Conservation (phyloP, 2,113 vertebrate genomes). For the Tragelaphus strepsiceros region DNA sequence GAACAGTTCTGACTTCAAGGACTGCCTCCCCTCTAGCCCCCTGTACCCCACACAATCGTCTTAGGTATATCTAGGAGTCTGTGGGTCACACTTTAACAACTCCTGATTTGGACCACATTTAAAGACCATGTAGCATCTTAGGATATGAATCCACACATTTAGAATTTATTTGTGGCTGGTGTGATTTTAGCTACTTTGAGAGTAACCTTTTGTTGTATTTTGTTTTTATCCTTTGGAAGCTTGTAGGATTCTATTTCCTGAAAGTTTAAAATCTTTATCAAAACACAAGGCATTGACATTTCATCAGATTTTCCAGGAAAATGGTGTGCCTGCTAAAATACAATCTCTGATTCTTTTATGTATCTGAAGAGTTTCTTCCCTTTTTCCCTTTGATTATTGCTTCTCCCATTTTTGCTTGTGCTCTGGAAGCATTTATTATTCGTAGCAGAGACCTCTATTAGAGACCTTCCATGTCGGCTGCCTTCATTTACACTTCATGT, state of each 20-base stretch:
- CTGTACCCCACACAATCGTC: neutral
- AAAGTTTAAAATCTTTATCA: neutral
- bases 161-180: neutral
- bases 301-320: neutral
- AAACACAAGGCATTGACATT: neutral
- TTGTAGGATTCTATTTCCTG: neutral
- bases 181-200: slow-evolving; percentile 13
- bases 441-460: neutral
- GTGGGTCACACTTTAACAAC: neutral
- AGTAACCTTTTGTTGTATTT: neutral
- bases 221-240: neutral
- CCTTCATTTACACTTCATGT: neutral
- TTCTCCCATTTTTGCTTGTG: neutral
- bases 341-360: neutral
- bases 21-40: neutral
- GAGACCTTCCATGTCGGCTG: neutral
- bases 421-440: neutral
- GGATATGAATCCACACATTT: neutral
- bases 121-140: neutral
- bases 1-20: neutral
- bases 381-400: neutral
- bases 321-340: neutral
- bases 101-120: neutral
- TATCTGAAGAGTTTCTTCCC: neutral
- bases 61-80: neutral